These are phyloP conservation scores for Onychomys arenicola DNA, from an alignment of 2,797 vertebrate genomes.

Conservation along the genomic window DNA sequence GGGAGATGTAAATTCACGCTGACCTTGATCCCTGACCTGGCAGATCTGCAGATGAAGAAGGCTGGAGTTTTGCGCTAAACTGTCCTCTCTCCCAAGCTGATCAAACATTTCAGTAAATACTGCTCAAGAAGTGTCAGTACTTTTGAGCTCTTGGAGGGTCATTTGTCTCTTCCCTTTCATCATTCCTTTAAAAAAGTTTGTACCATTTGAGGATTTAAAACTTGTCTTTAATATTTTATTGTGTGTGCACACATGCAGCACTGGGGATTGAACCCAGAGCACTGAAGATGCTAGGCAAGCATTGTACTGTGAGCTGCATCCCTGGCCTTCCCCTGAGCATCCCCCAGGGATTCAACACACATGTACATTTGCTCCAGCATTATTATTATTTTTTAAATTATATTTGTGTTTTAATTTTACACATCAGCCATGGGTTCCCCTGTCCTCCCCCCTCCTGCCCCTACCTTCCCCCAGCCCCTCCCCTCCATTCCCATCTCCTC, in stretches of 20 bases:
- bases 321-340: not conserved
- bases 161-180: not conserved
- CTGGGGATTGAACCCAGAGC: not conserved
- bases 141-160: not conserved
- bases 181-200: not conserved
- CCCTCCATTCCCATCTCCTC: no score
- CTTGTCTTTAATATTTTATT: not conserved
- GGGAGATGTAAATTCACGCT: not conserved
- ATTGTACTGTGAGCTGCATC: not conserved
- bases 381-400: not conserved
- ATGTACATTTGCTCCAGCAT: not conserved
- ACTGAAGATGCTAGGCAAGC: not conserved
- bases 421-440: no score
- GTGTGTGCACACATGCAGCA: not conserved
- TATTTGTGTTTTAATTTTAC: no score
- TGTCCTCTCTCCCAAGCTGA: not conserved
- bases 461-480: no score
- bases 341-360: not conserved
- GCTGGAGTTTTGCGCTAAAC: conserved; percentile 17
- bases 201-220: not conserved
- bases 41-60: not conserved
- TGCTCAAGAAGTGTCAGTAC: not conserved
- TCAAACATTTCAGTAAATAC: conserved; percentile 47
- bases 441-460: no score
- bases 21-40: conserved; percentile 35